Evolutionary conservation across 2,797 vertebrate species (phyloP).

Genomic region (Acanthiza pusilla): DNA sequence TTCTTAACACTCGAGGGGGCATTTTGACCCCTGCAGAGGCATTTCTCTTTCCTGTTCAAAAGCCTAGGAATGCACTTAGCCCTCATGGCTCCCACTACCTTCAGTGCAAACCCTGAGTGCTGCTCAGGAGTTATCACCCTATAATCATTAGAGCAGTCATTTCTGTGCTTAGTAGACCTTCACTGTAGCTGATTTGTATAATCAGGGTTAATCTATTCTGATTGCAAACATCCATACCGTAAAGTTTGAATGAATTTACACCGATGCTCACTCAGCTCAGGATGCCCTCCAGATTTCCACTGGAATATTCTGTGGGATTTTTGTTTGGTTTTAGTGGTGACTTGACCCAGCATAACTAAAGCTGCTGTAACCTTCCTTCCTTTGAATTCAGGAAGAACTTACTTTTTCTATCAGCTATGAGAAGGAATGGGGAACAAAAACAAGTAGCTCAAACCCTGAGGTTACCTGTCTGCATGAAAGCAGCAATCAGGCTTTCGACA

Average conservation of each 20-base stretch:
- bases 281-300: neutral
- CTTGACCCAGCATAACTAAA: neutral
- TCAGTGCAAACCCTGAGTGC: neutral
- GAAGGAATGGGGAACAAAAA: neutral
- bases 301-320: rapidly evolving
- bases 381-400: neutral
- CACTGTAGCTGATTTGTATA: slow-evolving; percentile 42
- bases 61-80: neutral
- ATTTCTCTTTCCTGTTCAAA: neutral
- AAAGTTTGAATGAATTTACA: slow-evolving; percentile 18
- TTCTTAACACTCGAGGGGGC: neutral
- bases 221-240: slow-evolving; percentile 6
- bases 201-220: slow-evolving; percentile 49
- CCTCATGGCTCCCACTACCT: neutral
- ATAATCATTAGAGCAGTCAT: slow-evolving; percentile 28
- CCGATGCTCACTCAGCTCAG: neutral
- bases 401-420: neutral
- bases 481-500: neutral
- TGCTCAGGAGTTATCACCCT: slow-evolving; percentile 11
- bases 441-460: neutral
- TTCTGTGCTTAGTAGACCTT: slow-evolving; percentile 48
- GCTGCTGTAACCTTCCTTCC: neutral
- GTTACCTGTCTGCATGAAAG: neutral
- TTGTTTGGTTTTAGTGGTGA: neutral
- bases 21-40: neutral